Evolutionary conservation across 2,113 vertebrate species (phyloP).

Genomic region (Sinosuthora webbiana): DNA sequence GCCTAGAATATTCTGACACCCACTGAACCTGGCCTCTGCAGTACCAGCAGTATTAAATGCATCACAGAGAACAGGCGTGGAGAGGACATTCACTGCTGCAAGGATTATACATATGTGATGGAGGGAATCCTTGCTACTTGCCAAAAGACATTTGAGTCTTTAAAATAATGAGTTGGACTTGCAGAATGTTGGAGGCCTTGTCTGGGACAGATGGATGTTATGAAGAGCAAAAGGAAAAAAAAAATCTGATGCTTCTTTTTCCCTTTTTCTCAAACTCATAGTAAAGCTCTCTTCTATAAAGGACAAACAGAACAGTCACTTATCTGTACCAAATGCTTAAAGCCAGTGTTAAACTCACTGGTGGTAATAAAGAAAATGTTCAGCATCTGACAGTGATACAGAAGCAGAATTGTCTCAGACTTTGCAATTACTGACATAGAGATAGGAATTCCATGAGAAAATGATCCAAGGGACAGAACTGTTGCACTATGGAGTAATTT

Average conservation of each 20-base stretch:
- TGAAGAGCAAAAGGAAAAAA: background rate
- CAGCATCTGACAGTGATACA: background rate
- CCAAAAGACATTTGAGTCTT: background rate
- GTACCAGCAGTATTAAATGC: background rate
- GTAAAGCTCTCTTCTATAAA: background rate
- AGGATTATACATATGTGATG: background rate
- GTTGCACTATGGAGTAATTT: background rate
- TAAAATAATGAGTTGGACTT: background rate
- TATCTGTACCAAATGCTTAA: background rate
- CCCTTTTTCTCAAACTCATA: background rate
- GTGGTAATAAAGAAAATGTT: background rate
- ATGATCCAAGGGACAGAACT: background rate
- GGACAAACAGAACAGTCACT: background rate
- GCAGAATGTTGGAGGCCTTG: background rate
- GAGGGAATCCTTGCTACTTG: background rate
- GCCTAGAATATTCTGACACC: background rate
- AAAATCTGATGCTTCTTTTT: background rate
- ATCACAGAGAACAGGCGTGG: rapidly evolving
- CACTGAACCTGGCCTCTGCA: background rate
- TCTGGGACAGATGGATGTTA: background rate
- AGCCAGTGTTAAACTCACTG: background rate
- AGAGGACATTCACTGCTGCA: background rate
- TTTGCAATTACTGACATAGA: background rate
- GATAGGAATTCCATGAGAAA: background rate
- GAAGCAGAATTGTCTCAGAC: background rate